Evolutionary conservation across 2,888 invertebrate species (phyloP), one percentile per base, ranked within the genome.

Genomic region (Papilio protenor): DNA sequence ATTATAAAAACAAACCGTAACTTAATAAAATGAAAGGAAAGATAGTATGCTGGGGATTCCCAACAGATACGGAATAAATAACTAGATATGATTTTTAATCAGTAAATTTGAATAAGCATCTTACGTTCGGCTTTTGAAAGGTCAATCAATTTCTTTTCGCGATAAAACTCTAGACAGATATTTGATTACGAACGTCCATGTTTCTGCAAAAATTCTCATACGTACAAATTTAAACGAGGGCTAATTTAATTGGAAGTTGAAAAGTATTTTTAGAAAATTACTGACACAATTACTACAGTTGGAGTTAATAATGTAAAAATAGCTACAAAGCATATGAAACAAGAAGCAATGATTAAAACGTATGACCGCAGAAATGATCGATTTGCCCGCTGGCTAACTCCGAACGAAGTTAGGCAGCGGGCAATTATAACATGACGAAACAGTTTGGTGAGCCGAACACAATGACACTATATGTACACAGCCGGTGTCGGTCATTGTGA

Each of bases 391-490:
- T 72, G 55, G 73, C 76, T 81, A 79, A 75, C 79, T 80, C 77
- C 74, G 77, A 49, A 61, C 61, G 71, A 72, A 78, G 70, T 77
- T 77, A 82, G 77, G 72, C 40, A 64, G 47, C 64, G 52, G 79
- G 70, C 86, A 84, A 87, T 88, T 89, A 86, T 87, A 84, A 88
- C 84, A 88, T 88, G 88, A 88, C 86, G 86, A 88, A 88, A 90
- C 85, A 83, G 88, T 89, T 87, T 88, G 87, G 88, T 86, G 88
- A 89, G 90, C 86, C 84, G 47, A 81, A 85, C 84, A 92, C 91
- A 92, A 91, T 91, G 85, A 87, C 80, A 80, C 82, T 73, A 83
- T 88, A 87, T 90, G 88, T 90, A 89, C 87, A 85, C 87, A 87
- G 87, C 84, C 85, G 87, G 85, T 87, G 87, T 86, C 82, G 84